These are phyloP conservation scores for Morpho deidamia DNA, from an alignment of 2,888 invertebrate genomes.

Conservation along the genomic window DNA sequence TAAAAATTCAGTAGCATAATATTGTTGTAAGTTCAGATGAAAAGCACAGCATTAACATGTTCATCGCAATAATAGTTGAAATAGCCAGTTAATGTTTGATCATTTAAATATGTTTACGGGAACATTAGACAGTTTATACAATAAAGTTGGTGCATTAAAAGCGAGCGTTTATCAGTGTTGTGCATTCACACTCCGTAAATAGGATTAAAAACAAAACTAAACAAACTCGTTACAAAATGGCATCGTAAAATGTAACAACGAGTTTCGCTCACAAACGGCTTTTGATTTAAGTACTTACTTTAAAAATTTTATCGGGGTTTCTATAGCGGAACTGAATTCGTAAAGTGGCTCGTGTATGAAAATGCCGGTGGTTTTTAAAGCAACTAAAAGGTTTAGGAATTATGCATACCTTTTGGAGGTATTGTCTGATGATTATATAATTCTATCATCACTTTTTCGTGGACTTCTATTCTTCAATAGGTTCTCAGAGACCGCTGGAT, in stretches of 20 bases:
- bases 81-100: constrained; percentile 14
- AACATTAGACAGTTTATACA: constrained; percentile 20
- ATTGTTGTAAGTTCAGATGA: not conserved
- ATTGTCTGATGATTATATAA: not conserved
- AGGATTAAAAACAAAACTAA: constrained; percentile 40
- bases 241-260: constrained; percentile 35
- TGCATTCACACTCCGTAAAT: constrained; percentile 30
- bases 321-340: constrained; percentile 22
- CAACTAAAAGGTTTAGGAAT: not conserved
- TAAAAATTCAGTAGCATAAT: too few relatives aligned
- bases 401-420: not conserved
- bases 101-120: constrained; percentile 24
- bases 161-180: constrained; percentile 24
- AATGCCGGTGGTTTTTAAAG: constrained; percentile 4
- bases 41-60: constrained; percentile 5
- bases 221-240: constrained; percentile 34
- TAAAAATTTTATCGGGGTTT: constrained; percentile 42
- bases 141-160: constrained; percentile 25
- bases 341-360: constrained; percentile 12
- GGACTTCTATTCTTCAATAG: too few relatives aligned
- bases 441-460: too few relatives aligned
- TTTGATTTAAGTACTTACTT: constrained; percentile 41
- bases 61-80: not conserved
- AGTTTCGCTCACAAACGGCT: constrained; percentile 32
- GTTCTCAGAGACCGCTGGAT: too few relatives aligned